phyloP scores from a whole-genome alignment of 1,140 invertebrate genomes.

The Platyscapa corneri region DNA sequence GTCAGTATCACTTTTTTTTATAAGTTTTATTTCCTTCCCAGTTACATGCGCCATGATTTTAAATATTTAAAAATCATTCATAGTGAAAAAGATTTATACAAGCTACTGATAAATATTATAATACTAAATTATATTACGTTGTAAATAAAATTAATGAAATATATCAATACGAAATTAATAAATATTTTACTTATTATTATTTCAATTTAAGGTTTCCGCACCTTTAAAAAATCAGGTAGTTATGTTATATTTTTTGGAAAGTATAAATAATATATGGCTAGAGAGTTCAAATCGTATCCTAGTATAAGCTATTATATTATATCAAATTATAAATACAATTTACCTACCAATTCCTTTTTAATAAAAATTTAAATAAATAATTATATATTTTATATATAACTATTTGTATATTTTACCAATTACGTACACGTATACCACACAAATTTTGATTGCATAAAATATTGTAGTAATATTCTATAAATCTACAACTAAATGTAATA shows the following conservation, averaged over 20 bases:
- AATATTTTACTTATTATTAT: neutral
- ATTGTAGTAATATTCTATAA: too few species aligned
- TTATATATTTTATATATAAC: too few species aligned
- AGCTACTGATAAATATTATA: neutral
- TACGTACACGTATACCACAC: neutral
- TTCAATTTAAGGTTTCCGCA: slow-evolving; percentile 15
- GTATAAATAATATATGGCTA: too few species aligned
- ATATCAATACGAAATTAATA: neutral
- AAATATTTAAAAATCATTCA: neutral
- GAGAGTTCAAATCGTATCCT: neutral
- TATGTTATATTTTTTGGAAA: slow-evolving; percentile 7
- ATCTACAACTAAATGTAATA: too few species aligned
- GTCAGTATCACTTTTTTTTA: slow-evolving; percentile 64
- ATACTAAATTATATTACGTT: too few species aligned
- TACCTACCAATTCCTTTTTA: neutral
- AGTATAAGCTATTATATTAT: too few species aligned
- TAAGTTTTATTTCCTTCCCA: neutral
- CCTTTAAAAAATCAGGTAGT: slow-evolving; percentile 23
- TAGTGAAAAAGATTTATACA: neutral
- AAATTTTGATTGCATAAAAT: neutral
- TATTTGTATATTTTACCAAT: too few species aligned
- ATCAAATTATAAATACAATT: neutral
- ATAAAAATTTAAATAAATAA: too few species aligned
- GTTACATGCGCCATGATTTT: neutral
- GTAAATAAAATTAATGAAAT: neutral